phyloP scores from a whole-genome alignment of 2,113 vertebrate genomes.

The Gallinago undulata region DNA sequence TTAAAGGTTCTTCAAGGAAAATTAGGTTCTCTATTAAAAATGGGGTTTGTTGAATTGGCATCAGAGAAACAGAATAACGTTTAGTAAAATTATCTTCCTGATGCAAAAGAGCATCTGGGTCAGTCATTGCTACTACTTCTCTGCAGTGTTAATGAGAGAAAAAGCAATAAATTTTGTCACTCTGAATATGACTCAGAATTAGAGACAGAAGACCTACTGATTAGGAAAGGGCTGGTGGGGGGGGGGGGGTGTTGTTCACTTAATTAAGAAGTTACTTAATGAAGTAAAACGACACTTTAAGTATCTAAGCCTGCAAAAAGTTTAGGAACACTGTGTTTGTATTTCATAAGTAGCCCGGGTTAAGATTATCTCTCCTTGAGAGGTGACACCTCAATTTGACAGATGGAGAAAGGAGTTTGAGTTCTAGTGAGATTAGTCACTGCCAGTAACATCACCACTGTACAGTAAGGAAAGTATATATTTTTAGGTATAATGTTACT shows the following conservation, averaged over 20 bases:
- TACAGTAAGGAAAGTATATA: neutral
- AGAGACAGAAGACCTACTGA: neutral
- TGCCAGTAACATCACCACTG: neutral
- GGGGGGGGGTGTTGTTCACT: neutral
- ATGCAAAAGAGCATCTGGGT: neutral
- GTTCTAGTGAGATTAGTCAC: constrained; percentile 7
- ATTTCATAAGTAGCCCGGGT: neutral
- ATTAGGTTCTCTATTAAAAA: neutral
- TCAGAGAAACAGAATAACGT: neutral
- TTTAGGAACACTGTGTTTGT: neutral
- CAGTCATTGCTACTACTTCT: neutral
- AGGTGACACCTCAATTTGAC: neutral
- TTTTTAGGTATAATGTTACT: neutral
- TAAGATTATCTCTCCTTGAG: neutral
- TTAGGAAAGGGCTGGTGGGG: neutral
- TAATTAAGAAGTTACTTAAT: neutral
- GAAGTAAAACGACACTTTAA: neutral
- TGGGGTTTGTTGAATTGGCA: neutral
- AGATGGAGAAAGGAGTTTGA: constrained; percentile 15
- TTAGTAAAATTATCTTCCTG: neutral
- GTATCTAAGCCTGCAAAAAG: neutral
- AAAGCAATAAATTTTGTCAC: neutral
- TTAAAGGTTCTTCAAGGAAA: neutral
- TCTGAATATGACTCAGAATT: neutral
- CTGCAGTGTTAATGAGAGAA: neutral